Evolutionary conservation across 1,140 invertebrate species (phyloP).

Genomic region (Helicoverpa zea): DNA sequence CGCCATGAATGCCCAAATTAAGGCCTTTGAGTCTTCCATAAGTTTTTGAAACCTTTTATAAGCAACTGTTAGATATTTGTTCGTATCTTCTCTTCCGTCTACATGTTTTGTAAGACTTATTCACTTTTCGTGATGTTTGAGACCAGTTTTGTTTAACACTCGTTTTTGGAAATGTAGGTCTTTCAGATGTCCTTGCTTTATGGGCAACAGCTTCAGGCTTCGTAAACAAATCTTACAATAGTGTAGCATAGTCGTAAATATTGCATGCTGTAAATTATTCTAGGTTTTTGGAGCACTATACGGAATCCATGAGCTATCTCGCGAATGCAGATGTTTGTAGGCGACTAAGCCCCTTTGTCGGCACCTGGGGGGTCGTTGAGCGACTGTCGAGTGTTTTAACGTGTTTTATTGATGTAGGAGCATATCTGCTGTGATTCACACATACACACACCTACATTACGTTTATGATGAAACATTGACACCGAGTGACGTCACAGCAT

Average conservation of each 20-base stretch:
- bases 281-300: conserved; percentile 13
- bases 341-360: conserved; percentile 32
- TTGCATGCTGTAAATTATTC: conserved; percentile 23
- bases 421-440: conserved; percentile 30
- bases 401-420: conserved; percentile 45
- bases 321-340: conserved; percentile 12
- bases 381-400: conserved; percentile 48
- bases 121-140: background rate
- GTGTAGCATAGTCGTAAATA: background rate
- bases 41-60: background rate
- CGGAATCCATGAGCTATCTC: conserved; percentile 22
- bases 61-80: conserved; percentile 5
- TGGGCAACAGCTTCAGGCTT: background rate
- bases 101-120: background rate
- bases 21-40: conserved; percentile 42
- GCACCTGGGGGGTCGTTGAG: conserved; percentile 46
- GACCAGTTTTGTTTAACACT: background rate
- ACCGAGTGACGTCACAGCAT: conserved; percentile 34
- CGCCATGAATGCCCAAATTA: conserved; percentile 55
- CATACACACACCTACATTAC: background rate
- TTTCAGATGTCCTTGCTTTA: conserved; percentile 20
- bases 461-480: conserved; percentile 47
- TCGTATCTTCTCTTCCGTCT: background rate
- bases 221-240: conserved; percentile 4
- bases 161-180: background rate